Percentiles rank a stretch among this genome's conserved stretches.
Evolutionary conservation across 2,113 vertebrate genomes (phyloP).

Genomic region (Suricata suricatta): DNA sequence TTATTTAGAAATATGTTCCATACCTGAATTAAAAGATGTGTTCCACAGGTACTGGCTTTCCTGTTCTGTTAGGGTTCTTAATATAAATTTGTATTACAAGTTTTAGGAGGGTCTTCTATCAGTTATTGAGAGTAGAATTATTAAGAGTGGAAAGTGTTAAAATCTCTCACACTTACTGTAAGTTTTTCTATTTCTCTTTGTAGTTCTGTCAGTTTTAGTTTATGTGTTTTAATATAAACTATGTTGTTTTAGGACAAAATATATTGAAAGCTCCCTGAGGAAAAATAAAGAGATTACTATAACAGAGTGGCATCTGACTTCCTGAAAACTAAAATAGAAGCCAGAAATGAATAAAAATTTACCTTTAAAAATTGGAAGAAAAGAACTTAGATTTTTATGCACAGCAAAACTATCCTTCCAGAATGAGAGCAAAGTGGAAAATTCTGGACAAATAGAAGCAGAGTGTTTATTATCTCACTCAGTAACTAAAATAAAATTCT

Average conservation of each 20-base stretch:
- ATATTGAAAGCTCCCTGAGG: neutral
- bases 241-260: neutral
- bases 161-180: neutral
- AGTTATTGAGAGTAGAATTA: neutral
- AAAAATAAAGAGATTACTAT: neutral
- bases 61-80: neutral
- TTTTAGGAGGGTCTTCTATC: neutral
- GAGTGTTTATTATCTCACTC: too few species aligned
- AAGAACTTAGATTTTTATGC: neutral
- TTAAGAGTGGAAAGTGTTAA: neutral
- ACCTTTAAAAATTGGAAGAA: neutral
- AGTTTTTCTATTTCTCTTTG: neutral
- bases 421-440: neutral
- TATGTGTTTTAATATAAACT: neutral
- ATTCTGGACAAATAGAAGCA: too few species aligned
- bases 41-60: neutral
- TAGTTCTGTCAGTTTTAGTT: neutral
- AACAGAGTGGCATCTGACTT: neutral
- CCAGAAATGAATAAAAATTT: neutral
- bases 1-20: neutral
- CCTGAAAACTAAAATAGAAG: neutral
- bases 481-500: too few species aligned
- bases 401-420: neutral
- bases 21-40: neutral
- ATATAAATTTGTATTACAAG: too few species aligned